Base-by-base conservation (phyloP, 2,113 vertebrate species). In the Tragelaphus scriptus region DNA sequence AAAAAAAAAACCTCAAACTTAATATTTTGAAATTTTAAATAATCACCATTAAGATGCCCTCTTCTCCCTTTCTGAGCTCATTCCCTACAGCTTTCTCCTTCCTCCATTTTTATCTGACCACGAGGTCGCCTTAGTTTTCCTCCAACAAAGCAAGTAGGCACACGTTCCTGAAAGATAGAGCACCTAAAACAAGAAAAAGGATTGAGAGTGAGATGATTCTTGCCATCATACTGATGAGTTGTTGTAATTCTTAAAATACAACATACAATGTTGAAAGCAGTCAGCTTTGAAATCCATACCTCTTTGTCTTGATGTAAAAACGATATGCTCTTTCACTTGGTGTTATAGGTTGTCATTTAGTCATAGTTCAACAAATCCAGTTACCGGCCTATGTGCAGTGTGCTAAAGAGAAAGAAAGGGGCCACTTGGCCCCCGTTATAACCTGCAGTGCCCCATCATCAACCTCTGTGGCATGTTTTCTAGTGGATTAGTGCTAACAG, bases 241-340 rank as follows among this genome's bases (percentile, higher is more conserved):
- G 49, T 19, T 94, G 49, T 19, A 55, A 63, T 91, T 95, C 86
- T 75, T 5, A 53, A 89, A 80, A 40, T 15, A 53, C 7, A 26
- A 40, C 5, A 26, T 63, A n/a, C 2, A 44, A 1, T 47, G 2
- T 36, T 77, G 55, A 58, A 63, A 93, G 82, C 21, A 30, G 53
- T 77, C 65, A 86, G 13, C 47, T 81, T 75, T 53, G 77, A 81
- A 91, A 77, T 25, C 15, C 55, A 44, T 80, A n/a, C 47, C 32
- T 85, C 94, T 86, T 87, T 79, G 51, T 96, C 61, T 90, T 65
- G 7, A 92, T 55, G 75, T 90, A 61, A 94, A 95, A 94, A 61
- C 55, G 26, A 0, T 86, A 14, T 84, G 19, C 88, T 59, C 0
- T 82, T 95, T 61, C 82, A 9, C 55, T 79, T 65, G 53, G 55